Conservation (phyloP, 2,797 vertebrate species). For the Pipistrellus pygmaeus region DNA sequence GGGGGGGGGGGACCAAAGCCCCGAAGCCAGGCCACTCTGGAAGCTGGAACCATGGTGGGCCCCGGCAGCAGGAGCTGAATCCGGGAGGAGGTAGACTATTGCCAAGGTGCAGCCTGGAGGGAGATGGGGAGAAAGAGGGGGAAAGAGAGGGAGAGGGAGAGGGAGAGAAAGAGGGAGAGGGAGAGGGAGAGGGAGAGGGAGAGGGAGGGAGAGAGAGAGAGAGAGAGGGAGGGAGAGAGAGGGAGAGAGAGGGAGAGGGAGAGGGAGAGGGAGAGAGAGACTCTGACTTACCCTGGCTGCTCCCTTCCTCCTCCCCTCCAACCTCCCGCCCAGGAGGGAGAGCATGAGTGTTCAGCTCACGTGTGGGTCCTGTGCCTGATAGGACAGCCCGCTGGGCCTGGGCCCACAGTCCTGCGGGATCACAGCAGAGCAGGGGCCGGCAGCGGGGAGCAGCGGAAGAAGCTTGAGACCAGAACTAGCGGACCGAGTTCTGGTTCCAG, state of each 20-base stretch:
- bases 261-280: neutral
- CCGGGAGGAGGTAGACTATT: neutral
- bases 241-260: too few species aligned
- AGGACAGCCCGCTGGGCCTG: neutral
- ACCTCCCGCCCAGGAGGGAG: neutral
- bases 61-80: neutral
- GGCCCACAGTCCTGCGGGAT: accelerated
- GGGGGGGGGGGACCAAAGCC: neutral
- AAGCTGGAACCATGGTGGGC: neutral
- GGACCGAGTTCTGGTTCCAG: neutral
- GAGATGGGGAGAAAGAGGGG: too few species aligned
- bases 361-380: too few species aligned
- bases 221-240: too few species aligned
- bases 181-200: too few species aligned
- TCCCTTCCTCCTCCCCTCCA: neutral
- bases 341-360: accelerated
- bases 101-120: neutral
- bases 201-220: too few species aligned
- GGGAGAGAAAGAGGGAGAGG: too few species aligned
- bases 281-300: neutral
- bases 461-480: neutral
- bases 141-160: neutral
- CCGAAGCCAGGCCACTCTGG: neutral
- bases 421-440: neutral
- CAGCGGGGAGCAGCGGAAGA: neutral